phyloP scores from a whole-genome alignment of 2,113 vertebrate species.

The Tupaia tana region DNA sequence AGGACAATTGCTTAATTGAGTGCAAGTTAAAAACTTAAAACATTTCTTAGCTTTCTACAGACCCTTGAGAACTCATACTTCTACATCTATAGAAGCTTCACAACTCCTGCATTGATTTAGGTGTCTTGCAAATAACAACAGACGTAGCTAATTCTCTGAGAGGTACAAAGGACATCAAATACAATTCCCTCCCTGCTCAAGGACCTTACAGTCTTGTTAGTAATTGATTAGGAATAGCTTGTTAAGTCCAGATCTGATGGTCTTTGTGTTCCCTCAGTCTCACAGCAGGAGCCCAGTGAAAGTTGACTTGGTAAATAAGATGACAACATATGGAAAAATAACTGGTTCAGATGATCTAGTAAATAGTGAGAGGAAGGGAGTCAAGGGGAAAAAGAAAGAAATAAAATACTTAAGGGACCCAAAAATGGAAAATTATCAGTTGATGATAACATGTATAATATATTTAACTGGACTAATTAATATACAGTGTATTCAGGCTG shows the following conservation, averaged over 20 bases:
- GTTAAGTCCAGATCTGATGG: background rate
- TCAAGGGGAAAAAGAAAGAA: background rate
- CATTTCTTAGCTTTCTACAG: background rate
- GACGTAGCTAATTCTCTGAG: background rate
- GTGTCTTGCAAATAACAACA: background rate
- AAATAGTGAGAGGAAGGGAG: background rate
- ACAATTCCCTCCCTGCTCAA: background rate
- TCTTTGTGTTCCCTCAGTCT: background rate
- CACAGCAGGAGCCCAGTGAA: background rate
- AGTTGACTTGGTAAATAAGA: background rate
- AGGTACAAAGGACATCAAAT: background rate
- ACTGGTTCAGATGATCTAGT: background rate
- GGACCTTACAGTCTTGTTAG: background rate
- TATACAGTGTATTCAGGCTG: too few relatives aligned
- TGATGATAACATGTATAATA: too few relatives aligned
- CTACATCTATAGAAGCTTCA: background rate
- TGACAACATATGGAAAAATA: background rate
- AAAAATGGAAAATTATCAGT: too few relatives aligned
- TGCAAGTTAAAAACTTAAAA: background rate
- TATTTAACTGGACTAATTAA: too few relatives aligned
- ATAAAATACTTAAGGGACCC: background rate
- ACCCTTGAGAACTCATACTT: background rate
- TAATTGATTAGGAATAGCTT: background rate
- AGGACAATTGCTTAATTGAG: background rate
- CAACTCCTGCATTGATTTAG: background rate